phyloP scores from a whole-genome alignment of 2,888 invertebrate species.

The Orgyia antiqua region DNA sequence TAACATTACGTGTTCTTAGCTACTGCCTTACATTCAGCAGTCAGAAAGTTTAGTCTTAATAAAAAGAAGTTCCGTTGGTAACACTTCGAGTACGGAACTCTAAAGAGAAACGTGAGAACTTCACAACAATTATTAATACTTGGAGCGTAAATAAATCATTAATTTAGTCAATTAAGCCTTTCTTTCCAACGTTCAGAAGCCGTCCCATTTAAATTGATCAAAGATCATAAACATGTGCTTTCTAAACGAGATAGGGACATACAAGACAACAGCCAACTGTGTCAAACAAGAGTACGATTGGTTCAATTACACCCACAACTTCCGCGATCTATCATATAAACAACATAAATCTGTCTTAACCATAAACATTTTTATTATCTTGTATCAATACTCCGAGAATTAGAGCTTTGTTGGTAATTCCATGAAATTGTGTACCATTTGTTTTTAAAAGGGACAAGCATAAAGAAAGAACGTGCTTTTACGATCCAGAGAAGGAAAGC shows the following conservation, averaged over 20 bases:
- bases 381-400: constrained; percentile 6
- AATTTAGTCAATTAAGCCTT: constrained; percentile 1
- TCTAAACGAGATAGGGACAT: constrained; percentile 10
- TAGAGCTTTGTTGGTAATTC: too few relatives aligned
- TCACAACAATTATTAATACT: too few relatives aligned
- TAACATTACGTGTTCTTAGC: too few relatives aligned
- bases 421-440: too few relatives aligned
- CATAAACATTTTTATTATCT: constrained; percentile 12
- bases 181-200: constrained; percentile 2
- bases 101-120: too few relatives aligned
- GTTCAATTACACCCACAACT: constrained; percentile 31
- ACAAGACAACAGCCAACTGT: constrained; percentile 2
- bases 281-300: constrained; percentile 15
- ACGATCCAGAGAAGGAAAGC: too few relatives aligned
- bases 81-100: too few relatives aligned
- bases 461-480: too few relatives aligned
- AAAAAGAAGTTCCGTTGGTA: too few relatives aligned
- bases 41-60: too few relatives aligned
- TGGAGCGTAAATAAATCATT: not conserved
- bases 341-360: constrained; percentile 2
- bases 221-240: constrained; percentile 5
- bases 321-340: constrained; percentile 13
- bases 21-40: too few relatives aligned
- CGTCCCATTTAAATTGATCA: constrained; percentile 18
- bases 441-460: too few relatives aligned